phyloP scores from a whole-genome alignment of 2,888 invertebrate species.

The Plebejus melissa region DNA sequence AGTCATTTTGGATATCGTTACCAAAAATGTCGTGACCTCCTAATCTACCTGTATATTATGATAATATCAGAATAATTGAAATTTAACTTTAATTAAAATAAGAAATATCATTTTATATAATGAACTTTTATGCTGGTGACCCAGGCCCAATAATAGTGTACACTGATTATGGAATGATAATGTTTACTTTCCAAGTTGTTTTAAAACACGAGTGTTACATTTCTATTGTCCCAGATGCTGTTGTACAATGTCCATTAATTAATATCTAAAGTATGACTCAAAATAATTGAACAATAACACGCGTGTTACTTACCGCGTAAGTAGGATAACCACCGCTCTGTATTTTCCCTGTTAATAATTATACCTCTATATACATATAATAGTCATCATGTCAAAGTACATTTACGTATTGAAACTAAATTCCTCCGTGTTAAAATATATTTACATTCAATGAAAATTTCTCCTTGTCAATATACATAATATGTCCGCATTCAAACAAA shows the following conservation, averaged over 20 bases:
- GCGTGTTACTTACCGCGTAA: neutral
- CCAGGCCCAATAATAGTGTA: neutral
- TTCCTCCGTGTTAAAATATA: slow-evolving; percentile 32
- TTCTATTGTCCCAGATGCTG: neutral
- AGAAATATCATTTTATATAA: neutral
- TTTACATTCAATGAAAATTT: no score
- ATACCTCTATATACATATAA: neutral
- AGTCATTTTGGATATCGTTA: no score
- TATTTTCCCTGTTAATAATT: neutral
- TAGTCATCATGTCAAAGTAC: neutral
- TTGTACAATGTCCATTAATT: neutral
- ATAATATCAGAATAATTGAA: neutral
- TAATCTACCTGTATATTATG: no score
- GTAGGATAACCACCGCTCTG: neutral
- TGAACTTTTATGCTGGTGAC: neutral
- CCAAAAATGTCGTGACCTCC: no score
- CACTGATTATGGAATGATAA: neutral
- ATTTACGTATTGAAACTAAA: slow-evolving; percentile 1
- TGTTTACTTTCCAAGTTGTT: no score
- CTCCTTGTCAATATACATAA: no score
- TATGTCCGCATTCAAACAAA: no score
- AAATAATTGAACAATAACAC: neutral
- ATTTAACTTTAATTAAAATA: neutral
- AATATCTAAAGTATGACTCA: neutral
- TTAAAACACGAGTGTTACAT: neutral